Evolutionary conservation across 2,797 vertebrate genomes (phyloP).

Genomic region (Gymnocypris eckloni): DNA sequence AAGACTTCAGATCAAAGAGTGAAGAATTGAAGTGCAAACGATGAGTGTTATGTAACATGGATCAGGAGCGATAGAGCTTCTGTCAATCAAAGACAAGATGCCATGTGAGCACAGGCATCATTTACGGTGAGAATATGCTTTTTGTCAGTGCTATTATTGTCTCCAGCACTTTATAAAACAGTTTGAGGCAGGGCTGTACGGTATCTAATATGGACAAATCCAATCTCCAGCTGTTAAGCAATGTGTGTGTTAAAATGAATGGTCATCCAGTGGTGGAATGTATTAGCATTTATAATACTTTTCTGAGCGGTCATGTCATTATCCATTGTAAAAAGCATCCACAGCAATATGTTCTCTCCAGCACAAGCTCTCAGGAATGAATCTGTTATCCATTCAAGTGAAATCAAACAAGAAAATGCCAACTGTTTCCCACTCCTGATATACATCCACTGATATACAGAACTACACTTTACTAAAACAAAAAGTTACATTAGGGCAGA

Average conservation of each 20-base stretch:
- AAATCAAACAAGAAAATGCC: background rate
- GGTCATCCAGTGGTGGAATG: background rate
- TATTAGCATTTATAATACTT: background rate
- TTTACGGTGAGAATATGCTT: background rate
- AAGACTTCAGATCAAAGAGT: background rate
- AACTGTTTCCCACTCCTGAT: background rate
- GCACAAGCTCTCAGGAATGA: background rate
- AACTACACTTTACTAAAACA: background rate
- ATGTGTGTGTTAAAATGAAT: background rate
- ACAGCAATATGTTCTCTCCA: background rate
- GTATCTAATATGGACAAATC: background rate
- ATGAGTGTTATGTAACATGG: background rate
- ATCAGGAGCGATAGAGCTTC: background rate
- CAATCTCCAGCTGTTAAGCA: background rate
- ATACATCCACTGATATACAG: background rate
- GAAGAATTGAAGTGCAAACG: background rate
- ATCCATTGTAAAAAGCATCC: background rate
- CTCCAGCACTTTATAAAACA: background rate
- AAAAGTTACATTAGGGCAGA: background rate
- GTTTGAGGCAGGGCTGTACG: background rate
- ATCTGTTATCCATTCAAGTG: background rate
- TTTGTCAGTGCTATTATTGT: background rate
- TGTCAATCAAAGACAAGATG: constrained; percentile 11
- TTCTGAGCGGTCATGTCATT: background rate
- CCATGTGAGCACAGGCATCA: background rate